Evolutionary conservation across 2,888 invertebrate species (phyloP), one percentile per base, ranked within the genome.

Genomic region (Amiota mariae): DNA sequence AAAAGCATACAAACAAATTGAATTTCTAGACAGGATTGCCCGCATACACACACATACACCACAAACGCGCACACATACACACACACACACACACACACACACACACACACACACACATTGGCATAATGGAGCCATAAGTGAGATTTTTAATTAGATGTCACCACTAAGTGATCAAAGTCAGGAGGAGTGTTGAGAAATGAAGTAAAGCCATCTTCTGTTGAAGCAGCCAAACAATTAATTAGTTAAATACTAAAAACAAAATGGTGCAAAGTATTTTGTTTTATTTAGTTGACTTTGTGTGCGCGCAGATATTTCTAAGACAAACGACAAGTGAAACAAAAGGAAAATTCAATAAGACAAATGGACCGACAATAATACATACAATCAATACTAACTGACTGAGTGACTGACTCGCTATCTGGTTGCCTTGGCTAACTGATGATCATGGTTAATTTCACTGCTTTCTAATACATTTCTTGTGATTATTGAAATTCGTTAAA

Each of bases 401-500:
- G 24, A 18, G n/a, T 36, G 24, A 36, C 36, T 36, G 36, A 36
- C 6, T 36, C 6, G 36, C 36, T 36, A 36, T 36, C 36, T 36
- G 36, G 36, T 6, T 36, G 36, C 36, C 36, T 6, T 36, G 36
- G 36, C 36, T 36, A 36, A 51, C 54, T 51, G n/a, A 51, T 51
- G 54, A 51, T 74, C 24, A 79, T 73, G 24, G 20, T n/a, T 77
- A 82, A 84, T 84, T 85, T 84, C 83, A 80, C 83, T 83, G 83
- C 86, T 84, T 85, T 84, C 85, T 84, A 84, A 80, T 80, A 78
- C 77, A 79, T 66, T 66, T 66, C 18, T 12, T 10, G 51, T 54
- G 67, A 68, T 68, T 68, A 68, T 68, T 68, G 67, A 51, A 68
- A 51, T 68, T 13, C 13, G 51, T 15, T 51, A 36, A 54, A 54